Evolutionary conservation across 2,888 invertebrate species (phyloP).

Genomic region (Drosophila paranaensis): DNA sequence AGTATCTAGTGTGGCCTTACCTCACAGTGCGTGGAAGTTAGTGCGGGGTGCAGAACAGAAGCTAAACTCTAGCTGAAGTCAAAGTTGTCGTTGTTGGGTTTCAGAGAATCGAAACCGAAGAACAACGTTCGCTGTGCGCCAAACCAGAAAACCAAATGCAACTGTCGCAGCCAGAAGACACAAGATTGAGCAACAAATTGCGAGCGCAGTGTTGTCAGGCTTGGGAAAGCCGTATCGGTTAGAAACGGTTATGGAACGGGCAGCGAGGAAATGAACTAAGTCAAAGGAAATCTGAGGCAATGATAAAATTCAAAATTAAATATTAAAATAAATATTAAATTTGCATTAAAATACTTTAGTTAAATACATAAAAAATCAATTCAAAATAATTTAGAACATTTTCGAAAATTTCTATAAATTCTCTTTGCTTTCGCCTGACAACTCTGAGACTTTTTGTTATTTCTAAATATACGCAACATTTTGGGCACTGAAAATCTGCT

Average conservation of each 20-base stretch:
- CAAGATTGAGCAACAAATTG: constrained; percentile 27
- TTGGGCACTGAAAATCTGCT: constrained; percentile 40
- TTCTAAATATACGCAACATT: constrained; percentile 55
- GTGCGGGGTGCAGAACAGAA: constrained; percentile 44
- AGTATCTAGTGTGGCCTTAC: constrained; percentile 49
- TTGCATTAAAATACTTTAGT: background rate
- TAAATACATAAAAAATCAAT: background rate
- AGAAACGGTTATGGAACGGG: constrained; percentile 22
- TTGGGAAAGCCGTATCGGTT: background rate
- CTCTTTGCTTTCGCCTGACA: constrained; percentile 20
- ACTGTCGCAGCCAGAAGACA: constrained; percentile 39
- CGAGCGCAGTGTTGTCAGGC: constrained; percentile 50
- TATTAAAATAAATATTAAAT: background rate
- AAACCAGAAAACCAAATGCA: constrained; percentile 80
- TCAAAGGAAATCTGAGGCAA: background rate
- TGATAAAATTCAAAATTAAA: background rate
- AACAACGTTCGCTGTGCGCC: constrained; percentile 77
- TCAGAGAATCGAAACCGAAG: constrained; percentile 52
- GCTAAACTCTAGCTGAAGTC: constrained; percentile 62
- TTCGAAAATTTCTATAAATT: background rate
- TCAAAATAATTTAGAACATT: background rate
- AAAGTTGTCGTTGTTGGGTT: constrained; percentile 53
- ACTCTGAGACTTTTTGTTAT: constrained; percentile 46
- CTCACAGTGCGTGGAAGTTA: constrained; percentile 54
- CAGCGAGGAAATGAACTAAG: background rate